Conservation (phyloP, 2,888 invertebrate species). For the Encarsia formosa region DNA sequence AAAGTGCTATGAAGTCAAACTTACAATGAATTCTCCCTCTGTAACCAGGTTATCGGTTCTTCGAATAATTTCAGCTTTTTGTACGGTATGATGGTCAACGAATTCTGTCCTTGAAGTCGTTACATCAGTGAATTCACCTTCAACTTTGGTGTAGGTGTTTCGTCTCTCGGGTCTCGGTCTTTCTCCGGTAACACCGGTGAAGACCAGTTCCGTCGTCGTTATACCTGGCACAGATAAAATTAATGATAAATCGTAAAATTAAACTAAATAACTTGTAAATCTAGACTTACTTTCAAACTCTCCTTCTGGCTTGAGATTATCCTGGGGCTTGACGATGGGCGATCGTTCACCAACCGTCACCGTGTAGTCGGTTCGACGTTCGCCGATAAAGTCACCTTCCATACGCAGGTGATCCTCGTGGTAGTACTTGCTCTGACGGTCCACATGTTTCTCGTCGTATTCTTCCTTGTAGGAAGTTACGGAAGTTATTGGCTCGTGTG, state of each 20-base stretch:
- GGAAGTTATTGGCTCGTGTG: slow-evolving; percentile 39
- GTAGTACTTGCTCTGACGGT: slow-evolving; percentile 57
- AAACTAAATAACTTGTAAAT: neutral
- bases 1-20: neutral
- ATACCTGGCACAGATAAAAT: too few relatives aligned
- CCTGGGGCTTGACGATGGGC: slow-evolving; percentile 50
- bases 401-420: slow-evolving; percentile 69
- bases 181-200: slow-evolving; percentile 60
- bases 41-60: slow-evolving; percentile 49
- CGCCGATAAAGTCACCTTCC: slow-evolving; percentile 61
- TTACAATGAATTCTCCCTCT: slow-evolving; percentile 44
- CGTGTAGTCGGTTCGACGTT: slow-evolving; percentile 54
- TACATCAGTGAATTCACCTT: slow-evolving; percentile 42
- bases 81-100: slow-evolving; percentile 51
- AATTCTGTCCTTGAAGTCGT: slow-evolving; percentile 56
- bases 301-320: slow-evolving; percentile 58
- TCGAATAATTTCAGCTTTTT: slow-evolving; percentile 57
- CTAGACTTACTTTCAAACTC: slow-evolving; percentile 50
- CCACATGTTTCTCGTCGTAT: slow-evolving; percentile 64
- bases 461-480: slow-evolving; percentile 63
- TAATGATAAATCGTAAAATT: too few relatives aligned
- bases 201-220: slow-evolving; percentile 67
- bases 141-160: slow-evolving; percentile 47
- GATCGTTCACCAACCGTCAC: slow-evolving; percentile 48
- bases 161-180: slow-evolving; percentile 41